Conservation (phyloP, 2,797 vertebrate species). For the Gymnodraco acuticeps region DNA sequence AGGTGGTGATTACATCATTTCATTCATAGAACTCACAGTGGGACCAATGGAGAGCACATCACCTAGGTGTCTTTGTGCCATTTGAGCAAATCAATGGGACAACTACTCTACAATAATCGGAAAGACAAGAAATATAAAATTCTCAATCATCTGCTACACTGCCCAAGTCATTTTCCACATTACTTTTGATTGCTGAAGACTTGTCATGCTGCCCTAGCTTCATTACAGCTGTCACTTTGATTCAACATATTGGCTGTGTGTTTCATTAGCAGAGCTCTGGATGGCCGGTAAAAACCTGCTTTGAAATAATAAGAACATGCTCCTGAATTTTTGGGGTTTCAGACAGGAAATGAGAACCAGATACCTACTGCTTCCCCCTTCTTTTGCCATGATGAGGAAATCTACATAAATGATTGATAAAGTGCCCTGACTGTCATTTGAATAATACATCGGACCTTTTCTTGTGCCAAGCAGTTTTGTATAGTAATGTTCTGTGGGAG, state of each 20-base stretch:
- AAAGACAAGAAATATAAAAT: conserved; percentile 18
- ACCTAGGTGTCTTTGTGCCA: conserved; percentile 3
- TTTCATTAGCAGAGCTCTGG: conserved; percentile 23
- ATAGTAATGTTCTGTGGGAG: conserved; percentile 49
- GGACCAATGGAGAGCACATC: background rate
- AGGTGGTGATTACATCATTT: conserved; percentile 48
- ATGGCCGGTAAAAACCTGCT: conserved; percentile 25
- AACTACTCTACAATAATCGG: conserved; percentile 14
- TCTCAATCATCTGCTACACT: conserved; percentile 33
- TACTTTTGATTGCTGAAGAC: conserved; percentile 22
- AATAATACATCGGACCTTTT: conserved; percentile 75
- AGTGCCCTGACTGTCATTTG: conserved; percentile 72
- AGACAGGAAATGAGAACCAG: conserved; percentile 14
- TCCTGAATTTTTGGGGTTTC: conserved; percentile 13
- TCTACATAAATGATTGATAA: conserved; percentile 81
- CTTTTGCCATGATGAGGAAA: conserved; percentile 64
- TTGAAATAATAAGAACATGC: conserved; percentile 20
- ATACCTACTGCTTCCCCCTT: conserved; percentile 40
- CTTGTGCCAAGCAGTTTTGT: conserved; percentile 58
- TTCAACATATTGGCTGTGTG: conserved; percentile 12
- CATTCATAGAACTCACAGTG: conserved; percentile 20
- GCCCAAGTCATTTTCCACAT: conserved; percentile 39
- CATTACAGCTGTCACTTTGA: conserved; percentile 42
- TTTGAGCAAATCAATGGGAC: background rate
- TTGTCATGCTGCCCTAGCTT: conserved; percentile 30